Base-by-base conservation (phyloP, 1,140 invertebrate species). In the Drosophila jambulina region DNA sequence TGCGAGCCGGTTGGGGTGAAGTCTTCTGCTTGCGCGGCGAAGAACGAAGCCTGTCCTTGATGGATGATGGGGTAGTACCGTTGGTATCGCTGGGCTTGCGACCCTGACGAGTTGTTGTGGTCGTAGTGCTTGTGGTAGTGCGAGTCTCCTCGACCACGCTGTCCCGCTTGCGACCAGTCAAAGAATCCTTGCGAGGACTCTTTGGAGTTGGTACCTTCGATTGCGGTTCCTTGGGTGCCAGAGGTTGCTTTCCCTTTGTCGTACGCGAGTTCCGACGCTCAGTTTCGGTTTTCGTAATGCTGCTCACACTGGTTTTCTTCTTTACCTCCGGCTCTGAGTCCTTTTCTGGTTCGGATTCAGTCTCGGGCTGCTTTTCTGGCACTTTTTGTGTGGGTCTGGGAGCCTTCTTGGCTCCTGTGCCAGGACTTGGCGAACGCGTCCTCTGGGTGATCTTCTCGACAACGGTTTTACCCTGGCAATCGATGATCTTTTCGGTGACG, bases 11-110 rank as follows among this genome's bases (percentile, higher is more conserved):
- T 3, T 72, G 71, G 6, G 74, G 15, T 27, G 79, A 62, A 0
- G 74, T 58, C 25, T 91, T 84, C 13, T 71, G 80, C 27, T 87
- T 88, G 36, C 86, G 81, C 0, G 85, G 86, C 17, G 91, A 87
- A 6, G 91, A 92, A 4, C 91, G 86, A 40, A 92, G 53, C 0
- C 91, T 91, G 60, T 92, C 91, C 70, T 92, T 92, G 15, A 92
- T 91, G 9, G 45, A 59, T 0, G 82, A 32, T 17, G 27, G 49
- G 4, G 25, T 36, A 5, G 72, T 46, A 7, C 25, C 51, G 19
- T 42, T 62, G 10, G 23, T 23, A 23, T 78, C 83, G 32, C 59
- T 88, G 7, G 77, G 59, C 38, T 80, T 85, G 0, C 54, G 49
- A 21, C 54, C 57, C 27, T 67, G 56, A 1, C 56, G 60, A 4